phyloP scores from a whole-genome alignment of 30 jellyfish, hydroid and myxozoan species.

The Chrysaora quinquecirrha region DNA sequence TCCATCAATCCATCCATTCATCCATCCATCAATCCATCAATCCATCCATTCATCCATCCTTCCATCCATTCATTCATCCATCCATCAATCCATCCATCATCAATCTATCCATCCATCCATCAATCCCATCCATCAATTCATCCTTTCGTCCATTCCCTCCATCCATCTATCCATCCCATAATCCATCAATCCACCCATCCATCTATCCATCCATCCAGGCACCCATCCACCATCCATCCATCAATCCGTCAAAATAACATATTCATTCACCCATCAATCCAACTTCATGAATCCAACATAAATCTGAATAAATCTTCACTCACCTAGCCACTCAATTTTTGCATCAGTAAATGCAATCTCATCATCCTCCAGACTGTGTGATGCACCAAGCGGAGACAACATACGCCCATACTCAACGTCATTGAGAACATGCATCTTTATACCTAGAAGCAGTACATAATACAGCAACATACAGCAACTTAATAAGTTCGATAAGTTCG shows the following conservation, averaged over 20 bases:
- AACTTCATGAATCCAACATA: neutral
- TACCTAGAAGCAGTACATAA: constrained; percentile 41
- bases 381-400: constrained; percentile 46
- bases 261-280: neutral
- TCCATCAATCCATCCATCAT: neutral
- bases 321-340: constrained; percentile 84
- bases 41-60: neutral
- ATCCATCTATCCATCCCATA: neutral
- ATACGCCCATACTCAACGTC: constrained; percentile 74
- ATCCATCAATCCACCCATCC: neutral
- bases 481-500: constrained; percentile 4
- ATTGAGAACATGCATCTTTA: constrained; percentile 63
- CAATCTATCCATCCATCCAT: neutral
- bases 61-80: neutral
- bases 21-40: too few species aligned
- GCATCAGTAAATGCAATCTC: constrained; percentile 63
- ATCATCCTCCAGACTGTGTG: constrained; percentile 58
- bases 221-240: neutral
- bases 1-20: too few species aligned
- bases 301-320: neutral
- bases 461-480: neutral
- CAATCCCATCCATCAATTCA: neutral
- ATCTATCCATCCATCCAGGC: neutral
- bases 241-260: too few species aligned
- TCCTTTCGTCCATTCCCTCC: neutral